These are phyloP conservation scores for Erebia ligea DNA, from an alignment of 2,888 invertebrate species.

Conservation along the genomic window DNA sequence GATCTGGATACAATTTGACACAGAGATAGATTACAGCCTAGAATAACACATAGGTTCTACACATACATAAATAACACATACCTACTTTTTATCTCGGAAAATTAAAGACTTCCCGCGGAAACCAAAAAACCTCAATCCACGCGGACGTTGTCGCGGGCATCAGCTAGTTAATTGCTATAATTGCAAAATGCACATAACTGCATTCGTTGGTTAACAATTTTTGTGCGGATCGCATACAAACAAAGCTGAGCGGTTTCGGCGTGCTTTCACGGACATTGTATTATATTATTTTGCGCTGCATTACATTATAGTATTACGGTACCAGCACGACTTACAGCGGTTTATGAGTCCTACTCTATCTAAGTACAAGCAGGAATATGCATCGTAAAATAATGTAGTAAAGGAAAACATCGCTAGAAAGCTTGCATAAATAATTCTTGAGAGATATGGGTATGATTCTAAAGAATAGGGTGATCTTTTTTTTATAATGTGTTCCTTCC, in stretches of 20 bases:
- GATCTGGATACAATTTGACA: too few relatives aligned
- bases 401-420: background rate
- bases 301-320: constrained; percentile 41
- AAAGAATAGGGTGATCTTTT: too few relatives aligned
- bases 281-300: constrained; percentile 36
- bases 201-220: constrained; percentile 22
- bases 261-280: constrained; percentile 25
- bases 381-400: background rate
- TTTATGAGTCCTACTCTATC: constrained; percentile 14
- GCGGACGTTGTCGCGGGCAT: too few relatives aligned
- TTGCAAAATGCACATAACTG: background rate
- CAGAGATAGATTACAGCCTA: too few relatives aligned
- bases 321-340: constrained; percentile 14
- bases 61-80: too few relatives aligned
- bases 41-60: too few relatives aligned
- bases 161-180: too few relatives aligned
- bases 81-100: too few relatives aligned
- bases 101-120: too few relatives aligned
- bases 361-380: background rate
- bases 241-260: background rate
- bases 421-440: background rate
- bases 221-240: constrained; percentile 33
- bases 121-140: too few relatives aligned
- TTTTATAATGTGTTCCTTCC: too few relatives aligned
- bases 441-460: too few relatives aligned